A percentile compares a stretch with the other conserved stretches of the same genome.
phyloP scores from a whole-genome alignment of 2,797 vertebrate species.

The Thamnophis elegans region DNA sequence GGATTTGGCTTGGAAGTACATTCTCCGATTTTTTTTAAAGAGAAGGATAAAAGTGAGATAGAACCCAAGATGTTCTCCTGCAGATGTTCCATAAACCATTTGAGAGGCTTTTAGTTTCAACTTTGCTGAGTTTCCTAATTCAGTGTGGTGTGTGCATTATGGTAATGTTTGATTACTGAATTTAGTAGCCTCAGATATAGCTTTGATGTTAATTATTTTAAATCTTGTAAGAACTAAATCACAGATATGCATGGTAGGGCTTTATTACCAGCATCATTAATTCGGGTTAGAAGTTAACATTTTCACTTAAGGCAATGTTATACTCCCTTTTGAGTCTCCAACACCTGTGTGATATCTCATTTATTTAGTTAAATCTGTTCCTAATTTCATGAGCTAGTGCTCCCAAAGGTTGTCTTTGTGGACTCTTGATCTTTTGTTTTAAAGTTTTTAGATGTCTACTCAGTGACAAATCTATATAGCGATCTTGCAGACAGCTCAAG shows the following conservation, averaged over 20 bases:
- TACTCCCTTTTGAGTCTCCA: constrained; percentile 65
- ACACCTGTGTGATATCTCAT: constrained; percentile 63
- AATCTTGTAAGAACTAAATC: constrained; percentile 73
- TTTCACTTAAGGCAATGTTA: constrained; percentile 62
- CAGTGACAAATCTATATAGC: background rate
- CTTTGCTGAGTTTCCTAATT: constrained; percentile 2
- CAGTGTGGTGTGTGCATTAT: constrained; percentile 49
- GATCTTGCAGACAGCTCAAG: background rate
- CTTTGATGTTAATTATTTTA: constrained; percentile 75
- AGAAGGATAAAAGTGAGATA: background rate
- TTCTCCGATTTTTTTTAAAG: background rate
- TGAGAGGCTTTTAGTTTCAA: background rate
- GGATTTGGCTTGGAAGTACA: background rate
- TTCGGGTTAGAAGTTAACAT: constrained; percentile 71
- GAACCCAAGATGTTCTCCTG: background rate
- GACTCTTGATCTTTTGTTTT: background rate
- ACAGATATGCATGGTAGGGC: constrained; percentile 66
- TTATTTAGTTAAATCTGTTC: constrained; percentile 64
- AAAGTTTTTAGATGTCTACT: background rate
- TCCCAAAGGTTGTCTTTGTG: background rate
- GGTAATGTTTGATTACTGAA: constrained; percentile 65
- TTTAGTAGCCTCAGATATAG: constrained; percentile 64
- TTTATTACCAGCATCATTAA: constrained; percentile 71
- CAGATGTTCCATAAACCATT: background rate
- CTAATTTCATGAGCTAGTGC: constrained; percentile 65